phyloP scores from a whole-genome alignment of 2,797 vertebrate genomes.

The Coregonus sp. region DNA sequence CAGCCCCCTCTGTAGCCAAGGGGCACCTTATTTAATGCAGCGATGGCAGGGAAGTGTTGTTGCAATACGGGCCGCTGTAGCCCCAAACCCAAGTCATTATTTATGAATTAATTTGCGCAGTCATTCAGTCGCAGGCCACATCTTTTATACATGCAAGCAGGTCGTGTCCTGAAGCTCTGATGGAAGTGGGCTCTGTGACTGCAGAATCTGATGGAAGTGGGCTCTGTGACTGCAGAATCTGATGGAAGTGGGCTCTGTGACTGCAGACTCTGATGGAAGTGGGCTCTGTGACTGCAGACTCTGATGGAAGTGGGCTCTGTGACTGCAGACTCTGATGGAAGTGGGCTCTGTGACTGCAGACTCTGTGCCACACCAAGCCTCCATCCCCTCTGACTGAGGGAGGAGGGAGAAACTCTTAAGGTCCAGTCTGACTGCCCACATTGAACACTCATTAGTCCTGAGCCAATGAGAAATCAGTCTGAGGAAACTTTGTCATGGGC shows the following conservation, averaged over 20 bases:
- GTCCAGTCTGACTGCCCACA: constrained; percentile 52
- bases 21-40: constrained; percentile 75
- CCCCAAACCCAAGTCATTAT: constrained; percentile 76
- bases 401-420: constrained; percentile 37
- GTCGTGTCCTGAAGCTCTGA: constrained; percentile 75
- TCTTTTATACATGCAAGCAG: constrained; percentile 76
- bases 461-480: constrained; percentile 47
- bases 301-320: neutral
- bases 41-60: constrained; percentile 70
- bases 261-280: constrained; percentile 55
- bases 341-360: constrained; percentile 39
- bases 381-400: constrained; percentile 19
- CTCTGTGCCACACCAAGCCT: constrained; percentile 58
- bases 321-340: constrained; percentile 54
- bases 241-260: constrained; percentile 10
- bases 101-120: constrained; percentile 80
- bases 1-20: constrained; percentile 69
- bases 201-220: constrained; percentile 48
- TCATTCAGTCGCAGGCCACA: constrained; percentile 73
- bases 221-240: constrained; percentile 49
- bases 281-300: constrained; percentile 65
- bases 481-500: constrained; percentile 45
- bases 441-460: constrained; percentile 41
- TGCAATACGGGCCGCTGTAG: constrained; percentile 65
- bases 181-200: constrained; percentile 50